Conservation (phyloP, 2,797 vertebrate genomes). For the Protosalanx chinensis region DNA sequence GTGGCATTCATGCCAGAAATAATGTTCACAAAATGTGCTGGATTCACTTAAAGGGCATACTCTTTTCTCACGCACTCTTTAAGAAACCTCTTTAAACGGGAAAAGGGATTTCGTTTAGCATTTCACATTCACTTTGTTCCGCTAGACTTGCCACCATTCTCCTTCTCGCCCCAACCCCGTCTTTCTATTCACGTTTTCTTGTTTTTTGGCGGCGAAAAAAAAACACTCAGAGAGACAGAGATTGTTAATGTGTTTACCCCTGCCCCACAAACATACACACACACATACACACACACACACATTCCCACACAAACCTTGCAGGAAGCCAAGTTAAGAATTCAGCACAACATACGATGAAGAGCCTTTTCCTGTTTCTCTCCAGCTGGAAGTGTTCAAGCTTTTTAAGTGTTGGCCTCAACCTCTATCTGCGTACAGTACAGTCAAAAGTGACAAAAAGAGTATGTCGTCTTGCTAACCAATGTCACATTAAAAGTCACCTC, state of each 20-base stretch:
- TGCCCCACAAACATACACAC: neutral
- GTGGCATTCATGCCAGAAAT: conserved; percentile 9
- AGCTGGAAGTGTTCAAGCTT: too few species aligned
- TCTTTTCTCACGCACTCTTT: conserved; percentile 11
- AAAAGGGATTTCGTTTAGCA: conserved; percentile 25
- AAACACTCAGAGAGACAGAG: neutral
- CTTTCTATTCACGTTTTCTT: conserved; percentile 1
- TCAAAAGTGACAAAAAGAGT: too few species aligned
- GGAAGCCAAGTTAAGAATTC: neutral
- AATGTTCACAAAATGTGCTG: conserved; percentile 7
- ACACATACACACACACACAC: neutral
- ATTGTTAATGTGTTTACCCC: conserved; percentile 2
- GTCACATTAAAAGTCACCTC: too few species aligned
- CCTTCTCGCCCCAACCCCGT: neutral
- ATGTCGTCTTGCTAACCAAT: too few species aligned
- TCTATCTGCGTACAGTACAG: too few species aligned
- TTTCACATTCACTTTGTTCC: conserved; percentile 13
- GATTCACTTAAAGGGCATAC: conserved; percentile 17
- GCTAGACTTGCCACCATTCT: neutral
- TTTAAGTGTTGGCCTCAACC: too few species aligned
- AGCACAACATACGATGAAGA: neutral
- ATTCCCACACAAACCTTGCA: neutral
- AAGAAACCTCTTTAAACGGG: conserved; percentile 9
- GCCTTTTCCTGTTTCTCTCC: neutral
- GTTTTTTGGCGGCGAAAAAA: neutral